phyloP scores from a whole-genome alignment of 2,888 invertebrate species.

The Calameuta pallipes region DNA sequence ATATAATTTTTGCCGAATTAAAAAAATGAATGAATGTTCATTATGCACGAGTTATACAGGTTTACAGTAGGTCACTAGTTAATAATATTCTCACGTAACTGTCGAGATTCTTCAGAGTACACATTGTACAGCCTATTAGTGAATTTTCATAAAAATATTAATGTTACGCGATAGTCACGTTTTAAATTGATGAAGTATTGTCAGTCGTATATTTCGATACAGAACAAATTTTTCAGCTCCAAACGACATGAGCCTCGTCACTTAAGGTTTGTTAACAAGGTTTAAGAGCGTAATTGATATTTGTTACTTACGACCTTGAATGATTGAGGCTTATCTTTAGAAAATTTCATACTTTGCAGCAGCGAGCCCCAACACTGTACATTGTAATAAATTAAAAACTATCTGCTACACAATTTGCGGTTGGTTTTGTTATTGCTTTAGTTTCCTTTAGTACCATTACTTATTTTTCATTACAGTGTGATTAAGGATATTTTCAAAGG shows the following conservation, averaged over 20 bases:
- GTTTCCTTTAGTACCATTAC: background rate
- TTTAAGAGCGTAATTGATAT: background rate
- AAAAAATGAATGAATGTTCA: background rate
- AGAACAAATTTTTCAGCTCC: background rate
- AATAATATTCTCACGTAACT: background rate
- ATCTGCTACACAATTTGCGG: background rate
- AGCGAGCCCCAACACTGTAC: background rate
- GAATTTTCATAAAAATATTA: background rate
- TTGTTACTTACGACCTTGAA: background rate
- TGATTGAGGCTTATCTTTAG: background rate
- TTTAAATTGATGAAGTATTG: background rate
- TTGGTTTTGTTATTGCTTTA: background rate
- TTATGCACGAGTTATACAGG: background rate
- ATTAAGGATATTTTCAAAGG: background rate
- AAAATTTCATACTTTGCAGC: background rate
- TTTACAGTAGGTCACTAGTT: background rate
- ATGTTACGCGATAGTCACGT: background rate
- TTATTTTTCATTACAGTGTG: background rate
- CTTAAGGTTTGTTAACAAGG: background rate
- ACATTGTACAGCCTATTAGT: background rate
- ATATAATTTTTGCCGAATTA: background rate
- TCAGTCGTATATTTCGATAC: background rate
- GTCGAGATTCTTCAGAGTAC: background rate
- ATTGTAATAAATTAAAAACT: background rate
- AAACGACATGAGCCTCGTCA: background rate